Conservation (phyloP, 2,888 invertebrate genomes). For the Brenthis daphne region DNA sequence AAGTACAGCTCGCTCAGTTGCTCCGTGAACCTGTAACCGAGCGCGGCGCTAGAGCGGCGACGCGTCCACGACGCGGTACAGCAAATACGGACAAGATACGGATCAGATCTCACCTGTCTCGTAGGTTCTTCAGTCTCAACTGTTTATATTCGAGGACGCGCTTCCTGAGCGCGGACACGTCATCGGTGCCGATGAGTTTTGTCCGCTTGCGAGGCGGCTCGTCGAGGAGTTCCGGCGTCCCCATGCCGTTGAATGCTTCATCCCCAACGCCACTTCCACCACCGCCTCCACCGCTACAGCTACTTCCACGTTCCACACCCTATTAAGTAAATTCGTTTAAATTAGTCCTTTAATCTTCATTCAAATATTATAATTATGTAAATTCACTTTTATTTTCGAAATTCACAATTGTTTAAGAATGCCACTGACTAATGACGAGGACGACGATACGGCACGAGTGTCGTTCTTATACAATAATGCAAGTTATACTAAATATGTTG, state of each 20-base stretch:
- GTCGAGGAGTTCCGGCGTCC: constrained; percentile 44
- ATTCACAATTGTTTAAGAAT: too few species aligned
- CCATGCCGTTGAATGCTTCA: constrained; percentile 51
- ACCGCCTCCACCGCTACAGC: constrained; percentile 42
- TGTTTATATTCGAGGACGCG: constrained; percentile 88
- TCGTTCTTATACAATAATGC: too few species aligned
- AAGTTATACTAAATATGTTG: too few species aligned
- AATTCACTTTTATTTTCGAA: too few species aligned
- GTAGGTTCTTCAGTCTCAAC: constrained; percentile 85
- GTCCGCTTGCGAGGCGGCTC: constrained; percentile 67
- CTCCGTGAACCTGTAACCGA: constrained; percentile 84
- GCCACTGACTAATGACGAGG: too few species aligned
- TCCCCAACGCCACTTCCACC: constrained; percentile 47
- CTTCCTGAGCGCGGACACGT: constrained; percentile 78
- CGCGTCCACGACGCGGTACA: constrained; percentile 6
- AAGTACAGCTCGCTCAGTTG: constrained; percentile 93
- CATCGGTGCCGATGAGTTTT: constrained; percentile 52
- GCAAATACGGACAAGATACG: not conserved
- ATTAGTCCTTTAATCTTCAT: not conserved
- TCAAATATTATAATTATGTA: too few species aligned
- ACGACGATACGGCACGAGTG: too few species aligned
- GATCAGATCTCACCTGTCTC: constrained; percentile 80
- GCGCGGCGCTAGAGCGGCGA: constrained; percentile 38
- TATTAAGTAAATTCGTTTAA: constrained; percentile 43
- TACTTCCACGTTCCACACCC: constrained; percentile 64